Base-by-base conservation (phyloP, 2,113 vertebrate species). In the Rhizomys pruinosus region DNA sequence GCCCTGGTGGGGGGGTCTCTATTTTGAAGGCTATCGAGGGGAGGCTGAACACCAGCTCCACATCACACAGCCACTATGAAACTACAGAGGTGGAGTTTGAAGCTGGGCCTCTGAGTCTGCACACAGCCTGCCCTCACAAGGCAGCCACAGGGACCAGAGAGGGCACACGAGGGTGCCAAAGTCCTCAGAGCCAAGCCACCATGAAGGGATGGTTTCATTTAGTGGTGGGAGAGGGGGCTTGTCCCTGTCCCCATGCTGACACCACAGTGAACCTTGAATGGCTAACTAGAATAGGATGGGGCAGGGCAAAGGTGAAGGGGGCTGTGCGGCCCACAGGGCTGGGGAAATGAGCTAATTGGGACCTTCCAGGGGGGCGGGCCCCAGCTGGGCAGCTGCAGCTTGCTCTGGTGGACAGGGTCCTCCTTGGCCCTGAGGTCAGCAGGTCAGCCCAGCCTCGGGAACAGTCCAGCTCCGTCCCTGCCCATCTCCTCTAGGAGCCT, bases 271-370 rank as follows among this genome's bases (percentile, higher is more conserved):
- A 98, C 97, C 87, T 95, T 98, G 98, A 98, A 97, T 97, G 94
- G 93, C 92, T 97, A 97, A 98, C 98, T 97, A 90, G 96, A 91
- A 95, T 42, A 89, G 97, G 95, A 61, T 96, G 81, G 94, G 79
- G 93, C 95, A 95, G 98, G 98, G 98, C 97, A 96, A 98, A 98
- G 98, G 98, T 98, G 98, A 98, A 97, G 92, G 91, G 80, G 97
- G 63, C 94, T 84, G 93, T 95, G 15, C 95, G 95, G 97, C 96
- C 96, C 72, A 25, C 80, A 39, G 88, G 97, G 97, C 93, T 97
- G 96, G 98, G 97, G 98, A 98, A 98, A 98, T 98, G 97, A 98
- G 96, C 94, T 97, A 98, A 98, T 98, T 98, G 97, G 96, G 97
- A 94, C 84, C 98, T 98, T 97, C 87, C 95, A 96, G 95, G 57